Evolutionary conservation across 2,113 vertebrate genomes (phyloP).

Genomic region (Megaleporinus macrocephalus): DNA sequence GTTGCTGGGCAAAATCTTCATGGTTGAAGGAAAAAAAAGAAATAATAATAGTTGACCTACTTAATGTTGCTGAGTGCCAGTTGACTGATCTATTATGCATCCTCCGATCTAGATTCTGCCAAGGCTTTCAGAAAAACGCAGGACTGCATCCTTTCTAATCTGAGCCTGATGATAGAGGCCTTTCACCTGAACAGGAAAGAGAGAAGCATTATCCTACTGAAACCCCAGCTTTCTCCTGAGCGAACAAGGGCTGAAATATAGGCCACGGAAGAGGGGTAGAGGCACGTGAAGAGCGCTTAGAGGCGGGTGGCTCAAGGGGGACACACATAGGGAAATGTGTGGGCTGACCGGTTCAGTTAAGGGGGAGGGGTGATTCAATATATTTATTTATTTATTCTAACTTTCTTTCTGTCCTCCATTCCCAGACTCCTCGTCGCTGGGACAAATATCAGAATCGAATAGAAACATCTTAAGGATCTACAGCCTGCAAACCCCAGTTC

Average conservation of each 20-base stretch:
- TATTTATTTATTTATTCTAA: constrained; percentile 21
- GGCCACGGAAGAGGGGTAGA: neutral
- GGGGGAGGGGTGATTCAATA: neutral
- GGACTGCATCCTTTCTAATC: neutral
- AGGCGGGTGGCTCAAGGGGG: neutral
- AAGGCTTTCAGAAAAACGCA: neutral
- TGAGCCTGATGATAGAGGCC: neutral
- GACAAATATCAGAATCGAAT: neutral
- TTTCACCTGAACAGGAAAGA: constrained; percentile 9
- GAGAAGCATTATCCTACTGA: neutral
- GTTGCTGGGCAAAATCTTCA: constrained; percentile 50
- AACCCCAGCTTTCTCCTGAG: neutral
- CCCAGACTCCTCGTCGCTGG: neutral
- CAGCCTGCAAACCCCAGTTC: neutral
- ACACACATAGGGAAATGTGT: constrained; percentile 23
- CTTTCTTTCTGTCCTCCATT: neutral
- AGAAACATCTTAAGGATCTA: neutral
- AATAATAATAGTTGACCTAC: constrained; percentile 56
- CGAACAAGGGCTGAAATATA: neutral
- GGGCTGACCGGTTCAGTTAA: constrained; percentile 7
- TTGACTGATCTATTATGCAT: constrained; percentile 55
- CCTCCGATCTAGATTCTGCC: constrained; percentile 11
- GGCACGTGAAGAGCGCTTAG: neutral
- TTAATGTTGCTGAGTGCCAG: constrained; percentile 39
- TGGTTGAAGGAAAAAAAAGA: constrained; percentile 23